phyloP scores from a whole-genome alignment of 2,888 invertebrate species.

The Perizoma flavofasciatum region DNA sequence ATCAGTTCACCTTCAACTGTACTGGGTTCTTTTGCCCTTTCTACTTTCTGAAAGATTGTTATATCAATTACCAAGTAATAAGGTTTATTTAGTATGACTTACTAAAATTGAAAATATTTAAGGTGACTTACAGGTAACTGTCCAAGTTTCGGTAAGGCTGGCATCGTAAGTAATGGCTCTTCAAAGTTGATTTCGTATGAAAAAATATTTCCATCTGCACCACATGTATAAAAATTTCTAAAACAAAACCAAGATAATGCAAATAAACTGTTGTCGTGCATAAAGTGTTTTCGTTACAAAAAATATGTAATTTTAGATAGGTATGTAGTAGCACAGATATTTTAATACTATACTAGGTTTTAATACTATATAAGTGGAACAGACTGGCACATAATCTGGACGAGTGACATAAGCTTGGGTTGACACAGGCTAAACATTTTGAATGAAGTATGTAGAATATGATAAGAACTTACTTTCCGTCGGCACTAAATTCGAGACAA shows the following conservation, averaged over 20 bases:
- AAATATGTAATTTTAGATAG: no score
- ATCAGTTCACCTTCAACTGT: slow-evolving; percentile 71
- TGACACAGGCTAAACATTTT: neutral
- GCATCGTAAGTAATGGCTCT: slow-evolving; percentile 52
- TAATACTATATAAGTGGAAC: no score
- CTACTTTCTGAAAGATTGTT: slow-evolving; percentile 46
- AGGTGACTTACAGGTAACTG: slow-evolving; percentile 54
- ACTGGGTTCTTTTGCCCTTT: slow-evolving; percentile 61
- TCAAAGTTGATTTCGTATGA: slow-evolving; percentile 84
- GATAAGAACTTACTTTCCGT: slow-evolving; percentile 72
- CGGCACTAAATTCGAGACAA: slow-evolving; percentile 85
- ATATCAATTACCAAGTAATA: slow-evolving; percentile 10
- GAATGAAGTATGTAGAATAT: neutral
- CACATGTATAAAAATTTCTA: slow-evolving; percentile 84
- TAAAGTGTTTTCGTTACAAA: no score
- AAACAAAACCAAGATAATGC: slow-evolving; percentile 9
- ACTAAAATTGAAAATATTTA: no score
- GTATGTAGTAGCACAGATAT: no score
- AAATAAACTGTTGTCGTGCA: no score
- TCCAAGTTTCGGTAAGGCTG: slow-evolving; percentile 31
- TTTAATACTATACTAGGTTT: no score
- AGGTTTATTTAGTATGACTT: no score
- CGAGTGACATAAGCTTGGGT: no score
- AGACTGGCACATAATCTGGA: no score
- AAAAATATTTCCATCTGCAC: slow-evolving; percentile 91